Percentiles rank a stretch among this genome's conserved stretches.
These are phyloP conservation scores for Drosophila nr. perissopoda DNA, from an alignment of 2,888 invertebrate genomes.

Conservation along the genomic window DNA sequence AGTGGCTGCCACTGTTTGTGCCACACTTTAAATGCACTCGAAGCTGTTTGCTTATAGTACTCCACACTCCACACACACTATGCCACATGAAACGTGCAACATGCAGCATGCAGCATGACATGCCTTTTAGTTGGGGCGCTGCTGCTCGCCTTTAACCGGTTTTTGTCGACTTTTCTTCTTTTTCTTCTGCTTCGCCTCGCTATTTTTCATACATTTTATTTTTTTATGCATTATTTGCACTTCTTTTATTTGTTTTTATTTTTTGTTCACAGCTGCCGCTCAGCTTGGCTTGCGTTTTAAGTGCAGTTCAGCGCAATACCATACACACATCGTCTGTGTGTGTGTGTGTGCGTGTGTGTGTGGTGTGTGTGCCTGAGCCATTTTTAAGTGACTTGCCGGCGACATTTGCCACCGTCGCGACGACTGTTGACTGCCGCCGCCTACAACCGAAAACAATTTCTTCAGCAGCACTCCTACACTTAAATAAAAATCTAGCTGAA, in stretches of 20 bases:
- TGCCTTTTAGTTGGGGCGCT: conserved; percentile 57
- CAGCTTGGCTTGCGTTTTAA: conserved; percentile 66
- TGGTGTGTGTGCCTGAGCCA: conserved; percentile 47
- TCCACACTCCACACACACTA: conserved; percentile 39
- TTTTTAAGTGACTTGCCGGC: conserved; percentile 77
- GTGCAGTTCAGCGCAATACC: conserved; percentile 66
- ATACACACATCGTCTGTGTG: conserved; percentile 32
- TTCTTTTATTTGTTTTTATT: conserved; percentile 35
- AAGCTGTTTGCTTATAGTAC: conserved; percentile 76
- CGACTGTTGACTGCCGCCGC: conserved; percentile 45
- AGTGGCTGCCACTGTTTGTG: conserved; percentile 75
- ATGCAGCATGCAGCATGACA: conserved; percentile 38
- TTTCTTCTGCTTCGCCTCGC: conserved; percentile 2
- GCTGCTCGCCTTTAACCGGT: conserved; percentile 53
- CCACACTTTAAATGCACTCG: conserved; percentile 78
- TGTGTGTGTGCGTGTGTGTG: conserved; percentile 11
- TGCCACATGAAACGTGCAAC: conserved; percentile 21
- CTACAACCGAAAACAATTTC: conserved; percentile 9
- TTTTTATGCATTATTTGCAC: conserved; percentile 25
- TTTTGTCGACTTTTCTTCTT: conserved; percentile 27
- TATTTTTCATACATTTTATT: conserved; percentile 33
- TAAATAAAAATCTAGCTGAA: background rate
- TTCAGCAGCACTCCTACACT: background rate
- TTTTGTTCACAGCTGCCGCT: conserved; percentile 33
- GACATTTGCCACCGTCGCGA: conserved; percentile 60